Base-by-base conservation (phyloP, 2,797 vertebrate genomes). In the Sebastiscus albofasciatus region DNA sequence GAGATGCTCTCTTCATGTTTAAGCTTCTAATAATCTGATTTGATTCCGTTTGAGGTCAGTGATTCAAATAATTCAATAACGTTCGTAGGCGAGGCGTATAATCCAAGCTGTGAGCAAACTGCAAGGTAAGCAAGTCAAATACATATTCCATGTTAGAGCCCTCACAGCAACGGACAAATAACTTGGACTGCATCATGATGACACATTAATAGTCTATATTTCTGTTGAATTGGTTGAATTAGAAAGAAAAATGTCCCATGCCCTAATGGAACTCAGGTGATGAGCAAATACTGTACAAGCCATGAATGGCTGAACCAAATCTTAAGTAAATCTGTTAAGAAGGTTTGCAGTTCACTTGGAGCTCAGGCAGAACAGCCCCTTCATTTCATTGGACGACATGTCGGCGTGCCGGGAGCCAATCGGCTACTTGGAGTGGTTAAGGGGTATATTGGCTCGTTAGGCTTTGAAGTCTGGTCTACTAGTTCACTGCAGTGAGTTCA, bases 11-110 rank as follows among this genome's bases (percentile, higher is more conserved):
- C 20, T 13, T 54, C n/a, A 36, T 6, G 31, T 60, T 42, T 16
- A 64, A 22, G 31, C 36, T 27, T 33, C 60, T 55, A 52, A 34
- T 61, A 59, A 64, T 54, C 67, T 39, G 12, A 56, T 77, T 22
- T 33, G 22, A 49, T 33, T 18, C 7, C 26, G 3, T 67, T 62
- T 77, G 67, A 72, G 33, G 26, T 61, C 59, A 59, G 55, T 52
- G 33, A 61, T 26, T 77, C 14, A 72, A 75, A 58, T 58, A 66
- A 67, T 71, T 71, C 24, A 68, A 68, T 67, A 20, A 52, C 36
- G 54, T 66, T 62, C 31, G 8, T 75, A 20, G 7, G 29, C 5
- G 6, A 65, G 54, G 39, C 6, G 13, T 33, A 22, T 59, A 65
- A 59, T 65, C 24, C 4, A 29, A 69, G 11, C 18, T 49, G 13